Evolutionary conservation across 2,113 vertebrate genomes (phyloP), one percentile per base, ranked within the genome.

Genomic region (Siniperca chuatsi): DNA sequence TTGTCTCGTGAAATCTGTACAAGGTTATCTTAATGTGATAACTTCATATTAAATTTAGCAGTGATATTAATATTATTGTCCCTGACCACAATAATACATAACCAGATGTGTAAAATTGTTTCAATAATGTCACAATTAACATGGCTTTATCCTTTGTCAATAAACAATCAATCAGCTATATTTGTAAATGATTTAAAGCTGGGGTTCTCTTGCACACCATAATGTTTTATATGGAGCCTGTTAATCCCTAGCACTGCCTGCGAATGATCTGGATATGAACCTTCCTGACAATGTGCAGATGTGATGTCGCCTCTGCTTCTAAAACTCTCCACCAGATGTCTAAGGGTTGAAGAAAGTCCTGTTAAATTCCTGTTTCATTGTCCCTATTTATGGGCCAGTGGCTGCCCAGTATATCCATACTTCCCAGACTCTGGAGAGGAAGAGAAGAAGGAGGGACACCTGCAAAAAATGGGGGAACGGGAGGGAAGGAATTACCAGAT

Each of bases 281-380:
- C 35, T 40, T 82, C 48, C 66, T 67, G 67, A 69, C 29, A 66
- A 29, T 6, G 29, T 54, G 77, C 70, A 83, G 78, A 83, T 62
- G 46, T 48, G 52, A 62, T 75, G 68, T 77, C 9, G 15, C 79
- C 42, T 29, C 57, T 84, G 42, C 60, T 64, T 79, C 40, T 79
- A 58, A 90, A 72, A 80, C 82, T 68, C 57, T 79, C 48, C 60
- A 79, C 8, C 87, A 91, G 87, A 88, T 91, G 91, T 92, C 48
- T 61, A 23, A 65, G 35, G 57, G 29, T 52, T 74, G 64, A 78
- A 57, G 61, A 71, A 72, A 52, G 67, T 82, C 52, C 46, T 15
- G n/a, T 84, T 71, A 83, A 89, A 91, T 91, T 90, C 79, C 75
- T 83, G 52, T 78, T 90, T 91, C 70, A 76, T 71, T 78, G 60